Percentiles rank a stretch among this genome's conserved stretches.
These are phyloP conservation scores for Melinopterus prodromus DNA, from an alignment of 2,888 invertebrate species.

Conservation along the genomic window DNA sequence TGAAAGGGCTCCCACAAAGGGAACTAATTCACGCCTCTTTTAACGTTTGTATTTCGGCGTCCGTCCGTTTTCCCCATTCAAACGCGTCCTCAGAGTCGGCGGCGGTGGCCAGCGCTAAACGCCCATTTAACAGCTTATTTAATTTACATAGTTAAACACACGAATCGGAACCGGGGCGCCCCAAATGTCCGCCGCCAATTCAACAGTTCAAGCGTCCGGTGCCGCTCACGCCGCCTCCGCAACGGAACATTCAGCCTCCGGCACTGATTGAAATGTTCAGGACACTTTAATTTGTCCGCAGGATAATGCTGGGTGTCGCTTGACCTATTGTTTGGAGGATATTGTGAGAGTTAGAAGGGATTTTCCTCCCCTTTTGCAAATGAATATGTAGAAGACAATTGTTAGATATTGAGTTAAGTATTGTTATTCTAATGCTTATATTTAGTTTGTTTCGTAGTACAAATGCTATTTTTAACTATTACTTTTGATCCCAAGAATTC, in stretches of 20 bases:
- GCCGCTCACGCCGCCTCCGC: not conserved
- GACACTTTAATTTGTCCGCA: not conserved
- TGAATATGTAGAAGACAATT: too few species aligned
- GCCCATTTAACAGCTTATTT: slow-evolving; percentile 37
- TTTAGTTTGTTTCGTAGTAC: too few species aligned
- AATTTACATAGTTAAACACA: slow-evolving; percentile 36
- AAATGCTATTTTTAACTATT: too few species aligned
- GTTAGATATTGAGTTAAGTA: too few species aligned
- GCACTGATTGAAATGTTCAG: slow-evolving; percentile 22
- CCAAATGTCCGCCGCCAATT: slow-evolving; percentile 17
- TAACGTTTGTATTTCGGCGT: slow-evolving; percentile 38
- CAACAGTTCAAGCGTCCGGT: slow-evolving; percentile 9
- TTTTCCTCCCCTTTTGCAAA: not conserved
- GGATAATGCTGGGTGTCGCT: not conserved
- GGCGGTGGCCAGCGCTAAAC: slow-evolving; percentile 18
- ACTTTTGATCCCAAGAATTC: too few species aligned
- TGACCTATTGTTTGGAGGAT: not conserved
- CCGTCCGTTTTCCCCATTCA: slow-evolving; percentile 30
- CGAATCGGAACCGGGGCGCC: slow-evolving; percentile 12
- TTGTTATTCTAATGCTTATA: too few species aligned
- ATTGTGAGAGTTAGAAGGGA: not conserved
- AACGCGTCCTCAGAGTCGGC: slow-evolving; percentile 18
- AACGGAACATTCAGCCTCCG: slow-evolving; percentile 10
- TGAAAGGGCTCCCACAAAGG: slow-evolving; percentile 34
- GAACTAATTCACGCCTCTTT: slow-evolving; percentile 37